A percentile compares a stretch with the other conserved stretches of the same genome.
Conservation (phyloP, 2,797 vertebrate genomes). For the Botia almorhae region DNA sequence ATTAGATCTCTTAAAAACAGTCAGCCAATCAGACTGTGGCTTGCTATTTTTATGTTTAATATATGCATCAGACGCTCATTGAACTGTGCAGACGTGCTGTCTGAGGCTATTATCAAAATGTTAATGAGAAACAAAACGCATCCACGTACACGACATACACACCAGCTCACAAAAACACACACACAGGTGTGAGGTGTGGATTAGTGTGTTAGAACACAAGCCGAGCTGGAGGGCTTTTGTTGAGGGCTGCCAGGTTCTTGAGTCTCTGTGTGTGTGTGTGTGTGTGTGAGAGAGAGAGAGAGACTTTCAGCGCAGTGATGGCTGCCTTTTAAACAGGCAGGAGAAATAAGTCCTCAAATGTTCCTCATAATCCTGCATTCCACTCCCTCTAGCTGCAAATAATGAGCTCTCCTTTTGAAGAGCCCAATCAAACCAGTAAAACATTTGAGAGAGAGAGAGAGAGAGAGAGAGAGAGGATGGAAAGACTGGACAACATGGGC, state of each 20-base stretch:
- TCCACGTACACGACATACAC: constrained; percentile 8
- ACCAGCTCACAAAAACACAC: constrained; percentile 21
- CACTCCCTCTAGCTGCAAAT: constrained; percentile 65
- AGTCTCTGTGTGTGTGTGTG: constrained; percentile 24
- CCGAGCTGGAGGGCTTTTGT: constrained; percentile 14
- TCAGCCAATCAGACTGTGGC: not conserved
- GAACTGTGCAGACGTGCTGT: not conserved
- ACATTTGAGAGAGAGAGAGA: constrained; percentile 45
- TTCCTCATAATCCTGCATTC: constrained; percentile 74
- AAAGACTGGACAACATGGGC: not conserved
- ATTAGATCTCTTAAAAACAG: not conserved
- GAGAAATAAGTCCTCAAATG: constrained; percentile 65
- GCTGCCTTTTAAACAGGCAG: constrained; percentile 69
- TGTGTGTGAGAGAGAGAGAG: not conserved
- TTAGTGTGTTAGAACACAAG: constrained; percentile 27
- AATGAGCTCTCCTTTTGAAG: constrained; percentile 64
- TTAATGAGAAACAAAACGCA: constrained; percentile 11
- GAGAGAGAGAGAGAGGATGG: constrained; percentile 18
- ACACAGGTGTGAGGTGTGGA: constrained; percentile 32
- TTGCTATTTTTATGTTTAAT: not conserved
- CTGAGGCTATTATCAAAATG: constrained; percentile 24
- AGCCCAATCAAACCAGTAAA: constrained; percentile 56
- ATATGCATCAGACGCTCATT: constrained; percentile 6
- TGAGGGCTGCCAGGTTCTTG: constrained; percentile 45
- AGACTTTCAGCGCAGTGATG: constrained; percentile 60